A percentile compares a stretch with the other conserved stretches of the same genome.
Evolutionary conservation across 2,797 vertebrate species (phyloP).

Genomic region (Pampus argenteus): DNA sequence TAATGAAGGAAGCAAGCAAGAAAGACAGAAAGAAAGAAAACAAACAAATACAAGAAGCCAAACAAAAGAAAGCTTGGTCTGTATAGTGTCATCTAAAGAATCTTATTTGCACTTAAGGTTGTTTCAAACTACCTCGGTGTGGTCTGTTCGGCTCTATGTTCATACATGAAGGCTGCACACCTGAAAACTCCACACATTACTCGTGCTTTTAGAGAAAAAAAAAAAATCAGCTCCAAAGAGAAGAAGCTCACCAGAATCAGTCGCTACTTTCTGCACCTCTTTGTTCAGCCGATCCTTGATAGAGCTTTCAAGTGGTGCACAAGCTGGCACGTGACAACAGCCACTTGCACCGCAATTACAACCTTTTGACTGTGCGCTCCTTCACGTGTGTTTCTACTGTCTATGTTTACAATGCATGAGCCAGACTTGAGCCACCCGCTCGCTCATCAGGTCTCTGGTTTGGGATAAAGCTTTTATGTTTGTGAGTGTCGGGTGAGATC

Average conservation of each 20-base stretch:
- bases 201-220: background rate
- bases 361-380: conserved; percentile 64
- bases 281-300: conserved; percentile 64
- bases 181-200: conserved; percentile 48
- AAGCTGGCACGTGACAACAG: conserved; percentile 60
- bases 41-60: conserved; percentile 6
- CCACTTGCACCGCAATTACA: conserved; percentile 64
- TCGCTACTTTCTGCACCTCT: conserved; percentile 47
- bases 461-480: conserved; percentile 19
- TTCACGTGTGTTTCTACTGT: conserved; percentile 45
- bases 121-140: conserved; percentile 27
- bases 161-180: conserved; percentile 39
- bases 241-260: conserved; percentile 56
- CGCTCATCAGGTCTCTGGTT: conserved; percentile 28
- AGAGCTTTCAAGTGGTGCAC: conserved; percentile 56
- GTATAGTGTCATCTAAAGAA: conserved; percentile 13
- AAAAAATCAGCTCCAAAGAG: conserved; percentile 42
- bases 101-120: conserved; percentile 1
- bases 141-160: conserved; percentile 2
- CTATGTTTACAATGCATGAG: conserved; percentile 46
- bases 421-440: conserved; percentile 18
- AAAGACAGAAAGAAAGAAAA: conserved; percentile 29
- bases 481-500: conserved; percentile 21
- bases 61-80: conserved; percentile 22
- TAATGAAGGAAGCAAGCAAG: conserved; percentile 59